Conservation (phyloP, 2,888 invertebrate species). For the Hecatera dysodea region DNA sequence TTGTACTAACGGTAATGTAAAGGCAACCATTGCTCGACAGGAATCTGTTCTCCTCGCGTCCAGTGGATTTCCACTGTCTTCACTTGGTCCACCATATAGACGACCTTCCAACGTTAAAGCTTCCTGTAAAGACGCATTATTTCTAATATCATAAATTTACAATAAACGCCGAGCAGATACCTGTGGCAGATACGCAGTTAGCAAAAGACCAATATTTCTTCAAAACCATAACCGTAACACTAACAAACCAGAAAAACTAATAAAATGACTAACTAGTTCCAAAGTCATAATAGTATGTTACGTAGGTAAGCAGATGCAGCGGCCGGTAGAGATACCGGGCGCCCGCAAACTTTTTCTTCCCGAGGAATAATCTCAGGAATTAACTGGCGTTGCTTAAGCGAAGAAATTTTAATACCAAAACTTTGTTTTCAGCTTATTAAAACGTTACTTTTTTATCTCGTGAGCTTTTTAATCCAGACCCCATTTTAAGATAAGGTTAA, state of each 20-base stretch:
- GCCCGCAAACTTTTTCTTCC: constrained; percentile 74
- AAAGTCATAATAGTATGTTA: constrained; percentile 68
- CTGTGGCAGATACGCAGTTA: neutral
- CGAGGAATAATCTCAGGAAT: constrained; percentile 76
- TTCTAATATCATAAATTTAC: too few species aligned
- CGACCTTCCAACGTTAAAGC: too few species aligned
- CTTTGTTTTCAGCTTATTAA: constrained; percentile 78
- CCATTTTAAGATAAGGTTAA: constrained; percentile 64
- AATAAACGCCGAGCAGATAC: neutral
- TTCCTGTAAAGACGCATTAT: too few species aligned
- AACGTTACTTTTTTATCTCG: constrained; percentile 67
- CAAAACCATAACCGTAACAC: constrained; percentile 45
- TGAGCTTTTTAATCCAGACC: constrained; percentile 67
- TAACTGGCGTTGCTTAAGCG: constrained; percentile 74
- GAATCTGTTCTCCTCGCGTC: too few species aligned
- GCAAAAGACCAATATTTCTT: constrained; percentile 19
- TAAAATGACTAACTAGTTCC: constrained; percentile 64
- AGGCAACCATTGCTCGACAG: too few species aligned
- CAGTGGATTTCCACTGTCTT: too few species aligned
- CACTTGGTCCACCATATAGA: too few species aligned
- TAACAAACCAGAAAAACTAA: constrained; percentile 60
- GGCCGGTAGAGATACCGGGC: constrained; percentile 66
- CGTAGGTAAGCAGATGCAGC: constrained; percentile 68
- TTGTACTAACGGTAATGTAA: too few species aligned
- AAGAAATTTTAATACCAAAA: constrained; percentile 77